phyloP scores from a whole-genome alignment of 2,888 invertebrate genomes.

The Teinopalpus imperialis region DNA sequence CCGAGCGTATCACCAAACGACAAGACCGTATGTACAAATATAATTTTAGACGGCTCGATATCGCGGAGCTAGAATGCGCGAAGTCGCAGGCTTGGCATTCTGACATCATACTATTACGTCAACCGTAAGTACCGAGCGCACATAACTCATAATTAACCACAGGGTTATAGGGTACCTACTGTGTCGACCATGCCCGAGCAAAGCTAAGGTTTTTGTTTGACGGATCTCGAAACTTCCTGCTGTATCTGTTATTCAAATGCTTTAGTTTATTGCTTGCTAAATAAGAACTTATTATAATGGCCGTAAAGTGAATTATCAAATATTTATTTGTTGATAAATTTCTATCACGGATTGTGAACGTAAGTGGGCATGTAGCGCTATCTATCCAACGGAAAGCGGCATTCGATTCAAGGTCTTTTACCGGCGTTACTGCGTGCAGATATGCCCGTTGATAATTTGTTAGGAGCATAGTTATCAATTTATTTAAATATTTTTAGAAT shows the following conservation, averaged over 20 bases:
- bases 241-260: conserved; percentile 18
- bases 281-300: background rate
- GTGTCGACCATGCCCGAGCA: conserved; percentile 32
- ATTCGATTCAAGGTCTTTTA: conserved; percentile 6
- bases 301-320: background rate
- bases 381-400: background rate
- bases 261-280: conserved; percentile 13
- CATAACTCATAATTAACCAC: conserved; percentile 34
- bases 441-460: background rate
- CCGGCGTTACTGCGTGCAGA: background rate
- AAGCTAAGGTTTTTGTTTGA: conserved; percentile 34
- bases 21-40: conserved; percentile 7
- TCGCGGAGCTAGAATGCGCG: conserved; percentile 19
- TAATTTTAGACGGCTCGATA: conserved; percentile 22
- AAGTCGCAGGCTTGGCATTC: conserved; percentile 31
- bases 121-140: conserved; percentile 29
- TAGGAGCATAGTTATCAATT: no score
- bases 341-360: background rate
- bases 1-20: no score
- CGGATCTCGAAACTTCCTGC: conserved; percentile 37
- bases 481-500: no score
- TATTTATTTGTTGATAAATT: background rate
- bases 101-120: conserved; percentile 47
- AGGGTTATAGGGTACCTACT: conserved; percentile 32
- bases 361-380: conserved; percentile 11